phyloP scores from a whole-genome alignment of 1,140 invertebrate species.

The Zaprionus africanus region DNA sequence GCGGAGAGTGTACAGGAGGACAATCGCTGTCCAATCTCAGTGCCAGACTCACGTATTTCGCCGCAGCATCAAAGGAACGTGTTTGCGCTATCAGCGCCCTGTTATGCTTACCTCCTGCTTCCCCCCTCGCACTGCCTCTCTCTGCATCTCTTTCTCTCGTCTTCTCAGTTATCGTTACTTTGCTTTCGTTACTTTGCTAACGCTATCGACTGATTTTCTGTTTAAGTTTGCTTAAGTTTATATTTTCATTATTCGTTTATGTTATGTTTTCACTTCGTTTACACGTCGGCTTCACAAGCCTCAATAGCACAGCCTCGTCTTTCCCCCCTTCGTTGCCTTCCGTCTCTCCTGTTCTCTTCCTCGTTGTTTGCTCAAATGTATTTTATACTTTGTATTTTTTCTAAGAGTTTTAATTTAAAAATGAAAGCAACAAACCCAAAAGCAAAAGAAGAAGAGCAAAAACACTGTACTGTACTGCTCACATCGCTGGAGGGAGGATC shows the following conservation, averaged over 20 bases:
- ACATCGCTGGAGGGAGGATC: slow-evolving; percentile 46
- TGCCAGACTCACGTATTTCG: slow-evolving; percentile 55
- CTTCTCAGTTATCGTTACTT: neutral
- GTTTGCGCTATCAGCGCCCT: slow-evolving; percentile 38
- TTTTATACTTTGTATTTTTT: slow-evolving; percentile 52
- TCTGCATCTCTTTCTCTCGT: neutral
- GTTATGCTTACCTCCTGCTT: neutral
- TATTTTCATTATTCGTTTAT: slow-evolving; percentile 67
- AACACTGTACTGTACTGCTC: slow-evolving; percentile 27
- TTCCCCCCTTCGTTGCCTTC: neutral
- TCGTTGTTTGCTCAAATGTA: slow-evolving; percentile 46
- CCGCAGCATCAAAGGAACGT: slow-evolving; percentile 55
- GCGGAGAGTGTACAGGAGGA: neutral
- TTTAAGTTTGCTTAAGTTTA: slow-evolving; percentile 67
- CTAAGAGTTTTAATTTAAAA: slow-evolving; percentile 65
- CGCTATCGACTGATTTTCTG: slow-evolving; percentile 55
- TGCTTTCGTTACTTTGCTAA: slow-evolving; percentile 23
- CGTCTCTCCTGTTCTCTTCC: neutral
- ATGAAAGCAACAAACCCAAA: slow-evolving; percentile 54
- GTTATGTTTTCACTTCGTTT: slow-evolving; percentile 67
- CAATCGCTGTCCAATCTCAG: slow-evolving; percentile 39
- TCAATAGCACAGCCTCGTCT: neutral
- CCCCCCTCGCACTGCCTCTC: neutral
- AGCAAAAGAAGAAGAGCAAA: slow-evolving; percentile 21
- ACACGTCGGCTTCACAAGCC: slow-evolving; percentile 43